Evolutionary conservation across 2,888 invertebrate species (phyloP), one percentile per base, ranked within the genome.

Genomic region (Podabrus alpinus): DNA sequence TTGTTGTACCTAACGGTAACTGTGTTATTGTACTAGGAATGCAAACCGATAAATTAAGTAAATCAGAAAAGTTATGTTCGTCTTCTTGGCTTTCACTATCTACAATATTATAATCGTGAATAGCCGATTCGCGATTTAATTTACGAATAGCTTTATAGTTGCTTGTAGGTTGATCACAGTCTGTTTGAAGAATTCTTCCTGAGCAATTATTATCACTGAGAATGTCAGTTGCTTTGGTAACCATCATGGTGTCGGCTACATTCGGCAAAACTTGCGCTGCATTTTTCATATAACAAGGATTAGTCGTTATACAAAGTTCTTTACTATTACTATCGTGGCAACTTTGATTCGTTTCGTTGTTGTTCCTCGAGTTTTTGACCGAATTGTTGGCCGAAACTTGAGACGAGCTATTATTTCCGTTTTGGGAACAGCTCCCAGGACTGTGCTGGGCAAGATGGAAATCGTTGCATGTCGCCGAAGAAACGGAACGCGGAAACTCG

Each of bases 401-500:
- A 68, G 79, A 80, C 17, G 77, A 71, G 15, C 79, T 66, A 25
- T 77, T 71, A 67, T 73, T 78, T 66, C 79, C 81, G 17, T 81
- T 74, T 71, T 83, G 82, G 7, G 84, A 83, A 80, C 86, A 80
- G 73, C 84, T 80, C 72, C 83, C 83, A 68, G 86, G 85, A 79
- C 84, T 85, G 29, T 81, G 85, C 72, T 85, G 84, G 64, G 70
- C 83, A 24, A 83, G 82, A 60, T 84, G 85, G 79, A 74, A 69
- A 77, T 82, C 84, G 77, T 78, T 83, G 72, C 89, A 90, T 10
- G 90, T 90, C 82, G 91, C 84, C 80, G 91, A 91, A 76, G 92
- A 91, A 79, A 91, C 88, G 78, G 92, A 91, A 74, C 91, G 89
- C 77, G 91, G 89, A 84, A 91, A 83, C 74, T 80, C 82, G 80